Conservation (phyloP, 2,797 vertebrate species). For the Anabas testudineus region DNA sequence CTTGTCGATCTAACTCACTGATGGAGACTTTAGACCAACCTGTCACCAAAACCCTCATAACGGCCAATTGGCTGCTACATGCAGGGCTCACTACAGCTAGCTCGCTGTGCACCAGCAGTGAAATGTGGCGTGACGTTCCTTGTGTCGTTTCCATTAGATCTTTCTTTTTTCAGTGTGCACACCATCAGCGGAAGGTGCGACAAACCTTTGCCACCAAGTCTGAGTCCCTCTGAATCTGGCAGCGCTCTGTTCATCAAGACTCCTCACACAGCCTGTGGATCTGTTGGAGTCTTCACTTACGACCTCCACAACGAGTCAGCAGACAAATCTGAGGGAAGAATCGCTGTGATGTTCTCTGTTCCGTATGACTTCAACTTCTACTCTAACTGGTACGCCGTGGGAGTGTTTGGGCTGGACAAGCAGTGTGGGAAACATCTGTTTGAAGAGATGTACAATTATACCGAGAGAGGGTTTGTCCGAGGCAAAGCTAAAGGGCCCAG, state of each 20-base stretch:
- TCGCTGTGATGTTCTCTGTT: conserved; percentile 24
- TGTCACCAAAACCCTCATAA: too few relatives aligned
- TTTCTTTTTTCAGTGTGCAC: neutral
- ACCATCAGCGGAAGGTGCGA: conserved; percentile 16
- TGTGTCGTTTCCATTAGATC: too few relatives aligned
- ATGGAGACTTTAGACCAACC: too few relatives aligned
- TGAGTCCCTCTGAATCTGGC: neutral
- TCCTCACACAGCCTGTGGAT: neutral
- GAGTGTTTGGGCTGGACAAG: conserved; percentile 1
- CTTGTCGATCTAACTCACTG: too few relatives aligned
- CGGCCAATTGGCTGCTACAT: too few relatives aligned
- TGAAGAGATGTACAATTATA: conserved; percentile 1
- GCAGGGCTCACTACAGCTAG: too few relatives aligned
- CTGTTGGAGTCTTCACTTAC: conserved; percentile 17
- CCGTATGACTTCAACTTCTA: conserved; percentile 12
- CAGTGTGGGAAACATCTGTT: conserved; percentile 10
- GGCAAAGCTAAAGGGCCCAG: conserved; percentile 10
- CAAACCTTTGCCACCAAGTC: neutral
- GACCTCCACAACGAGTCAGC: conserved; percentile 1
- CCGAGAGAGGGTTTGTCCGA: neutral
- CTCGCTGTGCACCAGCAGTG: too few relatives aligned
- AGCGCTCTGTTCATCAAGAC: conserved; percentile 7
- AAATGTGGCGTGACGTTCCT: too few relatives aligned
- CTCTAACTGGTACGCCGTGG: conserved; percentile 22
- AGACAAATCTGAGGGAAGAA: neutral